These are phyloP conservation scores for Capitella teleta DNA, from an alignment of 1,140 invertebrate genomes.

Conservation along the genomic window DNA sequence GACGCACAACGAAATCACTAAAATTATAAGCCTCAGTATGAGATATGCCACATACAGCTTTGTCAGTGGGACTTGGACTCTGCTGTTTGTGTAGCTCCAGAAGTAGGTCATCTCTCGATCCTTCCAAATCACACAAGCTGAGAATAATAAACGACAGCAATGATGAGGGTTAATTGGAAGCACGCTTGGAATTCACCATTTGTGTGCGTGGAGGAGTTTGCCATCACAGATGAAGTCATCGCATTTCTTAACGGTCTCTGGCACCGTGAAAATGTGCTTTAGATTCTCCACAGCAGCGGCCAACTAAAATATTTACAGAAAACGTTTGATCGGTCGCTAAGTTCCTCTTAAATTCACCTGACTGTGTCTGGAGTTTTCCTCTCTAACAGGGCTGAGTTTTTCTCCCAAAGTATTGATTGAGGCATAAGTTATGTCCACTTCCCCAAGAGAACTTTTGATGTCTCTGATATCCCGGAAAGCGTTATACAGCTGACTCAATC, in stretches of 20 bases:
- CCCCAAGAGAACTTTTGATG: constrained; percentile 52
- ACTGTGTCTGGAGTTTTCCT: constrained; percentile 80
- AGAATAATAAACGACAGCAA: constrained; percentile 25
- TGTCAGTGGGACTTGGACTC: constrained; percentile 76
- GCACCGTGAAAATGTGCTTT: constrained; percentile 95
- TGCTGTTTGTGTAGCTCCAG: constrained; percentile 90
- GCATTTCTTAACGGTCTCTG: constrained; percentile 89
- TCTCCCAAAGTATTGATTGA: constrained; percentile 59
- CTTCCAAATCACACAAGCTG: constrained; percentile 88
- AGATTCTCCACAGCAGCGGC: constrained; percentile 95
- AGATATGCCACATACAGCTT: constrained; percentile 46
- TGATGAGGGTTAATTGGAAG: background rate
- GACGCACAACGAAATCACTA: background rate
- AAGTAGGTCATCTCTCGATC: constrained; percentile 86
- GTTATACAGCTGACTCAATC: constrained; percentile 73
- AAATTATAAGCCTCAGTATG: background rate
- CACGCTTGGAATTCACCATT: constrained; percentile 32
- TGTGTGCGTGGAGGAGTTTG: constrained; percentile 89
- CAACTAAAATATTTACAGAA: constrained; percentile 53
- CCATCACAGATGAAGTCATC: constrained; percentile 88
- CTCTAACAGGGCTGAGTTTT: constrained; percentile 69
- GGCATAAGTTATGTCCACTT: constrained; percentile 53
- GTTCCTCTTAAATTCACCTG: constrained; percentile 30
- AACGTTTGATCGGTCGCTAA: constrained; percentile 1
- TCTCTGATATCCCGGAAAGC: constrained; percentile 63